Conservation (phyloP, 1,140 invertebrate species). For the Dendroctonus valens region DNA sequence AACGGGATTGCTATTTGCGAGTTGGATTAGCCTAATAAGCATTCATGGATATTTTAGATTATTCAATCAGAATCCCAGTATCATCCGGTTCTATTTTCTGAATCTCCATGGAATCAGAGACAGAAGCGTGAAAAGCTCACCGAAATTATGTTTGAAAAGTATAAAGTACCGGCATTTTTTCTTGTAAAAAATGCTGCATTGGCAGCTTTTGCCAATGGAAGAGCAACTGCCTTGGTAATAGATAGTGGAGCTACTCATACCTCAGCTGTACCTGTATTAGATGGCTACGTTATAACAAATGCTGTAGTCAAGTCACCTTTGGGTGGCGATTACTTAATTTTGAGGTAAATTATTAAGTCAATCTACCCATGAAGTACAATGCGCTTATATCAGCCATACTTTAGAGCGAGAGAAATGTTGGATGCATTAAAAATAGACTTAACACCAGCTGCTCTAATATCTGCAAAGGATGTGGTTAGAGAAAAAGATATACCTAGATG, state of each 20-base stretch:
- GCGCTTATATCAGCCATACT: slow-evolving; percentile 55
- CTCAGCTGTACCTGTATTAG: slow-evolving; percentile 85
- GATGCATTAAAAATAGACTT: slow-evolving; percentile 80
- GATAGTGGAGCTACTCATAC: slow-evolving; percentile 94
- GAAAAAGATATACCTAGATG: slow-evolving; percentile 82
- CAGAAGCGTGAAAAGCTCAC: slow-evolving; percentile 87
- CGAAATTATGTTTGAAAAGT: slow-evolving; percentile 95
- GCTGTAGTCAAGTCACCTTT: slow-evolving; percentile 89
- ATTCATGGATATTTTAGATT: slow-evolving; percentile 50
- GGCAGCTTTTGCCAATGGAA: slow-evolving; percentile 90
- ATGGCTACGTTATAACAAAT: slow-evolving; percentile 88
- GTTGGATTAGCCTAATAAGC: slow-evolving; percentile 9
- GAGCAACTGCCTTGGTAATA: slow-evolving; percentile 86
- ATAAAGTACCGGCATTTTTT: slow-evolving; percentile 93
- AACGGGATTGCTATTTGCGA: slow-evolving; percentile 4
- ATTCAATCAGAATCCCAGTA: slow-evolving; percentile 82
- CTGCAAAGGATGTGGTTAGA: slow-evolving; percentile 75
- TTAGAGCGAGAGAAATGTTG: slow-evolving; percentile 76
- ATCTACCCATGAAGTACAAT: not conserved
- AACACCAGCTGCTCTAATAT: slow-evolving; percentile 81
- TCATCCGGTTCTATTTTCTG: slow-evolving; percentile 92
- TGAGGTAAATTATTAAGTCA: slow-evolving; percentile 48
- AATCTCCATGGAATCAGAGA: slow-evolving; percentile 88
- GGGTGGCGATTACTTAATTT: slow-evolving; percentile 56
- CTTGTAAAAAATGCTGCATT: slow-evolving; percentile 93